phyloP scores from a whole-genome alignment of 1,140 invertebrate genomes.

The Chlorops oryzae region DNA sequence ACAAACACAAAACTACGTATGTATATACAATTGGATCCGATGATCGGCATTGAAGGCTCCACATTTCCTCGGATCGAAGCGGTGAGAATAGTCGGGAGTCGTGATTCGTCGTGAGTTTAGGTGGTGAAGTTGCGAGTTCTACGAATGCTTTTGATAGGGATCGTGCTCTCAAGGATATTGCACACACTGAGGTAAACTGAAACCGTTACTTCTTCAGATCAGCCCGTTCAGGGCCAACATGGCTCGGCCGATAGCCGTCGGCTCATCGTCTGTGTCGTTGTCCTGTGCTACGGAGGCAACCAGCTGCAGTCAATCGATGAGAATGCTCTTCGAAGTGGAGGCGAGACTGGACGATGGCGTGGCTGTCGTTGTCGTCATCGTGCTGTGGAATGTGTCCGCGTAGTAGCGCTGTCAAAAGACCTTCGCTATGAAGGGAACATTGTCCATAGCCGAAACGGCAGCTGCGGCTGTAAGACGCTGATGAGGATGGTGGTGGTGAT shows the following conservation, averaged over 20 bases:
- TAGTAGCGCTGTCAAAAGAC: conserved; percentile 49
- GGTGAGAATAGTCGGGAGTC: too few species aligned
- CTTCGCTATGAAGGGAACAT: conserved; percentile 44
- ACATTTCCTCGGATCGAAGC: too few species aligned
- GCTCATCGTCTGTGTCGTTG: conserved; percentile 3
- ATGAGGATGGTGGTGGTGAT: conserved; percentile 10
- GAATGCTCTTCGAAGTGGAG: conserved; percentile 21
- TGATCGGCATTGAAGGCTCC: too few species aligned
- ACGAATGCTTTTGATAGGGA: too few species aligned
- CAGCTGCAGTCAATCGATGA: conserved; percentile 34
- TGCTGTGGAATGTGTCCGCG: conserved; percentile 32
- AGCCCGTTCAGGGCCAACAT: conserved; percentile 36
- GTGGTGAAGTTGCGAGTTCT: too few species aligned
- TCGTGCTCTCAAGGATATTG: too few species aligned
- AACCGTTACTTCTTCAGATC: conserved; percentile 20
- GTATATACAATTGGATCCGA: too few species aligned
- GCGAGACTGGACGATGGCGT: conserved; percentile 4
- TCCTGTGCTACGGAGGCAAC: conserved; percentile 19
- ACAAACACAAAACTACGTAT: too few species aligned
- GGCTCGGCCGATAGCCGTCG: conserved; percentile 31
- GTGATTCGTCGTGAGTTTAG: too few species aligned
- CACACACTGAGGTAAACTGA: too few species aligned
- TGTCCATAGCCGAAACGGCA: conserved; percentile 27
- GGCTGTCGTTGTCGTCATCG: conserved; percentile 10
- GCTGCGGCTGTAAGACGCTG: conserved; percentile 19